Conservation (phyloP, 1,140 invertebrate genomes). For the Ips nitidus region DNA sequence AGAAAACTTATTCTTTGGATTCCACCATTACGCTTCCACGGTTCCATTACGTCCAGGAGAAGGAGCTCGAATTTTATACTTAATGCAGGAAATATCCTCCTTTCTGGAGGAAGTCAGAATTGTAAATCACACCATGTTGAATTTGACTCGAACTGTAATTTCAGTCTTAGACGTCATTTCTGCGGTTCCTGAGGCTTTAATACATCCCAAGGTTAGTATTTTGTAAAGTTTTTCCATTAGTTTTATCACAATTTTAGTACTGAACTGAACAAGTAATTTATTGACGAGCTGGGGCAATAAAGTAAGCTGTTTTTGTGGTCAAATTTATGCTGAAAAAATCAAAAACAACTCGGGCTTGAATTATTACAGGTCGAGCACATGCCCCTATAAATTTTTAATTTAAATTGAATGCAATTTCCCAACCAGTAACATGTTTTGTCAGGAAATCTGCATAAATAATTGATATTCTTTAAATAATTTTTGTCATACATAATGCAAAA, state of each 20-base stretch:
- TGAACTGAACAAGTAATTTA: too few relatives aligned
- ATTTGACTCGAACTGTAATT: conserved; percentile 24
- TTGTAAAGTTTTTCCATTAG: background rate
- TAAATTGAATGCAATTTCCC: too few relatives aligned
- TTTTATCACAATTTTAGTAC: background rate
- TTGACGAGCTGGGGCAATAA: background rate
- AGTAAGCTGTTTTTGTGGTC: background rate
- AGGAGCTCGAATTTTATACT: conserved; percentile 56
- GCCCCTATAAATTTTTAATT: too few relatives aligned
- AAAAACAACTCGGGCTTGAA: background rate
- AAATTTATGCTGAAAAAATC: conserved; percentile 1
- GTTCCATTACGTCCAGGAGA: conserved; percentile 59
- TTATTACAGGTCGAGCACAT: background rate
- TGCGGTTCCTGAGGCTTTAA: conserved; percentile 25
- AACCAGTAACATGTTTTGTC: too few relatives aligned
- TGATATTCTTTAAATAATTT: too few relatives aligned
- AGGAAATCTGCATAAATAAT: too few relatives aligned
- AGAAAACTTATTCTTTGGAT: conserved; percentile 51
- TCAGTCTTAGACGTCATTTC: conserved; percentile 21
- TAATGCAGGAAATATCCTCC: conserved; percentile 55
- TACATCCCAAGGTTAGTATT: conserved; percentile 23
- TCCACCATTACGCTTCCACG: conserved; percentile 51
- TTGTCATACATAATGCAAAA: too few relatives aligned
- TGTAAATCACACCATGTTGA: background rate
- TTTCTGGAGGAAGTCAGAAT: conserved; percentile 50